Base-by-base conservation (phyloP, 2,113 vertebrate species). In the Aptenodytes forsteri region DNA sequence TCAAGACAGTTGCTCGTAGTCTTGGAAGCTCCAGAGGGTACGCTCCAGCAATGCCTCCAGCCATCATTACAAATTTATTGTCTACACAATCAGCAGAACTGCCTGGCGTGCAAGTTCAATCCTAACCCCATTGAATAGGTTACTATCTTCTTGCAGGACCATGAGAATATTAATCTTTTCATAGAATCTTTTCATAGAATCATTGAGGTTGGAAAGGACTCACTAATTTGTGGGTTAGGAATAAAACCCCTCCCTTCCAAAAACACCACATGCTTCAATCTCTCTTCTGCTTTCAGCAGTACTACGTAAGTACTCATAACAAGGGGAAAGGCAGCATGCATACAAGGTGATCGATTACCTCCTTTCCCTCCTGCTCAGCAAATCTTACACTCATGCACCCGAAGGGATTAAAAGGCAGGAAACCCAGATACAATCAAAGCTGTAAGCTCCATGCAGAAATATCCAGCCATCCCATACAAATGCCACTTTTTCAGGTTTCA, bases 281-380 rank as follows among this genome's bases (percentile, higher is more conserved):
- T 84, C 65, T 23, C 4, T 70, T 75, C 67, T 70, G 46, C 21
- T 76, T 26, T 79, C 19, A 44, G 17, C n/a, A 82, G 17, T 5
- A 3, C 22, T 15, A 10, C 0, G 0, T 14, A 16, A 79, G 18
- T 23, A 25, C 13, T 47, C 20, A 7, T 4, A 36, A 29, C 34
- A 40, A 47, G 18, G 27, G 34, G 25, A 59, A 76, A 71, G 44
- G 38, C 26, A 83, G 36, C 7, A 5, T 2, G 7, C 8, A 9
- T 42, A 38, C 11, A 27, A 32, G 18, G 46, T 27, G 52, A 61
- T 29, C 0, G 0, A 22, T 23, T 30, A 11, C 26, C 23, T 81
- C 50, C 50, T 52, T 75, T 64, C 7, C 26, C 44, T 87, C 14
- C 73, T 67, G 56, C 69, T 89, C 65, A 50, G 50, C 8, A 79